Base-by-base conservation (phyloP, 1,140 invertebrate genomes). In the Ceratosolen fusciceps region DNA sequence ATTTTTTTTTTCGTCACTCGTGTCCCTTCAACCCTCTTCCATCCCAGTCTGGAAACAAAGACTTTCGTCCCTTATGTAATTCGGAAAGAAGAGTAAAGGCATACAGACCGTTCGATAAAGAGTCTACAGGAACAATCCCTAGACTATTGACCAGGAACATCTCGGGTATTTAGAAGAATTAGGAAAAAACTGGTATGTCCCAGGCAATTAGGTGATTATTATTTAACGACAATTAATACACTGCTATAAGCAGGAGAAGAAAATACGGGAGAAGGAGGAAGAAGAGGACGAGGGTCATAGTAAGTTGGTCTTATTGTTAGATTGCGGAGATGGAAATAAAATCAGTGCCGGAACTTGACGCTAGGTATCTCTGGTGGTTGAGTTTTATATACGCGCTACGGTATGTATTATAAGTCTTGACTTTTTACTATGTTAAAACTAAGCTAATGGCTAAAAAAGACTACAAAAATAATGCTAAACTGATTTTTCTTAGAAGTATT, bases 201-300 rank as follows among this genome's bases (percentile, higher is more conserved):
- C 5, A 5, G 37, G 54, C 54, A 74, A 74, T 74, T 74, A 74
- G 9, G 54, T 74, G 56, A 74, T 74, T 74, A 74, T 74, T 56
- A 24, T 56, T 74, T 62, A 62, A 62, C 21, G 52, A 73, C 34
- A 19, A 31, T 52, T 1, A 29, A 21, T 34, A 29, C 2, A 19
- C 4, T 47, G 21, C n/a, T 67, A 43, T 24, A 29, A 29, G 58
- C 24, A n/a, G 58, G 29, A 60, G 58, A 9, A 29, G 58, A 8
- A 24, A 31, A 60, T 26, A 29, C 19, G 34, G 19, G 60, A 12
- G 31, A 1, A 37, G 31, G 3, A 8, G 21, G 14, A 16, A 8
- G 9, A 34, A 24, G 4, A 37, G 14, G 21, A 37, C 3, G 49
- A 21, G 21, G 60, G 31, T n/a, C 16, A 31, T 0, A 1, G 7